Conservation (phyloP, 2,113 vertebrate species). For the Tauraco erythrolophus region DNA sequence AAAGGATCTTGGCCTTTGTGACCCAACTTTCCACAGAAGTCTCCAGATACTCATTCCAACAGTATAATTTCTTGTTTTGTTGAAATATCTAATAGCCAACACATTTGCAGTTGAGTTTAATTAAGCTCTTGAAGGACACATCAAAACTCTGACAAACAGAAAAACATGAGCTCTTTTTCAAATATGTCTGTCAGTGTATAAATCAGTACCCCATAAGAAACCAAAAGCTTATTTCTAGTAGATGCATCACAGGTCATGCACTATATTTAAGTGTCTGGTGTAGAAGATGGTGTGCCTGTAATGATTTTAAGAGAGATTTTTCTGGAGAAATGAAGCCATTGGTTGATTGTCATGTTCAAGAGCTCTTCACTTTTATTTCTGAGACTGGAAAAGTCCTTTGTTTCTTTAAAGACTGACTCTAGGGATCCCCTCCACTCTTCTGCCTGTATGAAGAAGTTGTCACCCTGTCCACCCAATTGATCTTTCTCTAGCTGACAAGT, state of each 20-base stretch:
- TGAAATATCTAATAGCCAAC: not conserved
- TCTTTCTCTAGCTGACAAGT: not conserved
- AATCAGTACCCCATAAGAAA: not conserved
- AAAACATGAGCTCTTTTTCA: not conserved
- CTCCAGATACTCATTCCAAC: not conserved
- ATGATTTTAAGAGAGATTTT: not conserved
- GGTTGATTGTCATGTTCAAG: not conserved
- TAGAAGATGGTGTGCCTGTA: not conserved
- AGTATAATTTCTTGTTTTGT: not conserved
- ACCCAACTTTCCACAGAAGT: not conserved
- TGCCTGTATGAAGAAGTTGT: not conserved
- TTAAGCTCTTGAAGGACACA: not conserved
- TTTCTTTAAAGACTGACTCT: not conserved
- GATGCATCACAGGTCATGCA: not conserved
- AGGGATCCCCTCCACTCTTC: not conserved
- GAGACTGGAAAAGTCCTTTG: not conserved
- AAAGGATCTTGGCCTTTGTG: accelerated
- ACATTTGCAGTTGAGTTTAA: not conserved
- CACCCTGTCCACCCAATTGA: not conserved
- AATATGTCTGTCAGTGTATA: not conserved
- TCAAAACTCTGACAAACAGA: not conserved
- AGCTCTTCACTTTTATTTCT: not conserved
- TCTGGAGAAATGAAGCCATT: not conserved
- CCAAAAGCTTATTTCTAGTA: not conserved
- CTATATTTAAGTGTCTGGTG: not conserved